Base-by-base conservation (phyloP, 2,113 vertebrate species). In the Nematolebias whitei region DNA sequence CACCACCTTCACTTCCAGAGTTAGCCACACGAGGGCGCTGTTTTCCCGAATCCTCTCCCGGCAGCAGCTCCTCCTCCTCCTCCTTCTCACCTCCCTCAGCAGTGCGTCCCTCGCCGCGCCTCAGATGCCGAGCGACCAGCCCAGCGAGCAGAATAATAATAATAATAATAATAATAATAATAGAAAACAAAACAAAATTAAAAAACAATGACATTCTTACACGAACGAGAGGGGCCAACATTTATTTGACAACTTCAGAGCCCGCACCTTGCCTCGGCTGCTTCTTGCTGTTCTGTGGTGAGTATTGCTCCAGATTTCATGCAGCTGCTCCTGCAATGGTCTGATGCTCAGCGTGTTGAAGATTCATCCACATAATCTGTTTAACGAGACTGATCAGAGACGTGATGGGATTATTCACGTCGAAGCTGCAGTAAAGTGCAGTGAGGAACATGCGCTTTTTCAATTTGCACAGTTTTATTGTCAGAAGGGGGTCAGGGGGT, bases 181-280 rank as follows among this genome's bases (percentile, higher is more conserved):
- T 1, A 35, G 10, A 10, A 6, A 10, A 35, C 10, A 5, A 35
- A 35, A 83, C 53, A 16, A 47, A 76, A 80, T 51, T 74, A n/a
- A 29, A 67, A 78, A 91, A 91, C 85, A 80, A 93, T 93, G 92
- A 84, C 84, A 80, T 87, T 89, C 71, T 62, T 57, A 78, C 83
- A 84, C 68, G 74, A 40, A 55, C 70, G 51, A 64, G 86, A 84
- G 63, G 71, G 74, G 23, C 83, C 66, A 78, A 76, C 55, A 38
- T 63, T 84, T 11, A 89, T 92, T 82, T 93, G 90, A 93, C 87
- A 83, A 87, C 82, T 85, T 74, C 53, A 58, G 56, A 63, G 19
- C 45, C 52, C 49, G n/a, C 78, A 55, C 83, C 56, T 85, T 60
- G 68, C 78, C 72, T 73, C 65, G 80, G 65, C 71, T 67, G 61